Conservation (phyloP, 2,888 invertebrate genomes). For the Nymphalis c-album region DNA sequence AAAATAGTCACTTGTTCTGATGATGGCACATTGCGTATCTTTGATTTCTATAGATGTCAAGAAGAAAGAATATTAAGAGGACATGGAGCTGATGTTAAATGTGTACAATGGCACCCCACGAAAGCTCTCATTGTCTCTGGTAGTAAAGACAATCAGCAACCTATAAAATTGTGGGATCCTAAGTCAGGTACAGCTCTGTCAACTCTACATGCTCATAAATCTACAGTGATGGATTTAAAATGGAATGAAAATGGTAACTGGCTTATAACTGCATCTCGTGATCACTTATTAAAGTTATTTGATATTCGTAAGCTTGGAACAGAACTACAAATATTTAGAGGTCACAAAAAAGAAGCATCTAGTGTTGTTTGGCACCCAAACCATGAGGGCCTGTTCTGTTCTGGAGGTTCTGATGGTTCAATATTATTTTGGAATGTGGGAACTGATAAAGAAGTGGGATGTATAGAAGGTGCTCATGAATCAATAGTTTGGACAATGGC, state of each 20-base stretch:
- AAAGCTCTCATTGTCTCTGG: constrained; percentile 98
- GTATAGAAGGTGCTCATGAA: constrained; percentile 99
- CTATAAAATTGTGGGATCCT: constrained; percentile 99
- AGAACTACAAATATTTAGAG: constrained; percentile 98
- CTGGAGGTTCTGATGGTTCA: constrained; percentile 99
- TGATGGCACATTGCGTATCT: constrained; percentile 98
- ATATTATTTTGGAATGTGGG: constrained; percentile 99
- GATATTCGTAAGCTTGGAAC: constrained; percentile 97
- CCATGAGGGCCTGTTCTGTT: constrained; percentile 98
- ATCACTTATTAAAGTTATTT: constrained; percentile 98
- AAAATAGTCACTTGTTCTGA: constrained; percentile 99
- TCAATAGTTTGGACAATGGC: constrained; percentile 99
- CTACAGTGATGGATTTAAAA: constrained; percentile 99
- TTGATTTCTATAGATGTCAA: constrained; percentile 98
- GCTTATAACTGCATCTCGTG: constrained; percentile 98
- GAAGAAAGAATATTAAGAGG: constrained; percentile 97
- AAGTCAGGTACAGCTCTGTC: constrained; percentile 97
- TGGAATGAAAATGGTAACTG: constrained; percentile 99
- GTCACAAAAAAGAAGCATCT: constrained; percentile 99
- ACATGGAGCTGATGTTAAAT: constrained; percentile 99
- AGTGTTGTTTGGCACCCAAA: constrained; percentile 99
- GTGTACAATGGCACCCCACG: constrained; percentile 99
- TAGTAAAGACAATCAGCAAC: constrained; percentile 99
- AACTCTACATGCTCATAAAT: constrained; percentile 99
- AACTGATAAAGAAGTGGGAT: constrained; percentile 98